These are phyloP conservation scores for Thecophora atra DNA, from an alignment of 2,888 invertebrate species.

Conservation along the genomic window DNA sequence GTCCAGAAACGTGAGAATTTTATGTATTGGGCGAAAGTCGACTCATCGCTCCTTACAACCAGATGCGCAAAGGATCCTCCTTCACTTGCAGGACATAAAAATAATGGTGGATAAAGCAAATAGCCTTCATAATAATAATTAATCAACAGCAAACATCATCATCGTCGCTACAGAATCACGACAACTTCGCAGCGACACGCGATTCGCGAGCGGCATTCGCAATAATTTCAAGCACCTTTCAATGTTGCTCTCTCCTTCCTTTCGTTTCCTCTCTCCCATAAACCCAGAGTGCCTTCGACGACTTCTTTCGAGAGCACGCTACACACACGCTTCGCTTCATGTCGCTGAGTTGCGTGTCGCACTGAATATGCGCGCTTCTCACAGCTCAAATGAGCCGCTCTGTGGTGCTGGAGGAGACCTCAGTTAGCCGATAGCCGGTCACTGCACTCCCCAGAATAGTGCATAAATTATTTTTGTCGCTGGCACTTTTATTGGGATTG, in stretches of 20 bases:
- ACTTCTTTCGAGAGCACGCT: not conserved
- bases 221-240: not conserved
- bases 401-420: no score
- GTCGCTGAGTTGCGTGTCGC: not conserved
- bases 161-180: not conserved
- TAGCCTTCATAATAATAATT: no score
- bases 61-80: no score
- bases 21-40: no score
- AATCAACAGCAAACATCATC: not conserved
- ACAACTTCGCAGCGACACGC: not conserved
- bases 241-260: not conserved
- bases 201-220: not conserved
- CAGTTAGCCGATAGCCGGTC: not conserved
- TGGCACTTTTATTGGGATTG: constrained; percentile 12
- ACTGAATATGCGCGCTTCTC: no score
- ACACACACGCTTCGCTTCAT: not conserved
- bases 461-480: not conserved
- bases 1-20: no score
- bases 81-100: no score
- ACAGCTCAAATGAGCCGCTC: no score
- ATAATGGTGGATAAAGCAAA: no score
- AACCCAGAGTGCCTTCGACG: not conserved
- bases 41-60: no score
- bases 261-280: not conserved
- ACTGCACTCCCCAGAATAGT: constrained; percentile 3